A percentile compares a stretch with the other conserved stretches of the same genome.
phyloP scores from a whole-genome alignment of 2,797 vertebrate species.

The Microcaecilia unicolor region DNA sequence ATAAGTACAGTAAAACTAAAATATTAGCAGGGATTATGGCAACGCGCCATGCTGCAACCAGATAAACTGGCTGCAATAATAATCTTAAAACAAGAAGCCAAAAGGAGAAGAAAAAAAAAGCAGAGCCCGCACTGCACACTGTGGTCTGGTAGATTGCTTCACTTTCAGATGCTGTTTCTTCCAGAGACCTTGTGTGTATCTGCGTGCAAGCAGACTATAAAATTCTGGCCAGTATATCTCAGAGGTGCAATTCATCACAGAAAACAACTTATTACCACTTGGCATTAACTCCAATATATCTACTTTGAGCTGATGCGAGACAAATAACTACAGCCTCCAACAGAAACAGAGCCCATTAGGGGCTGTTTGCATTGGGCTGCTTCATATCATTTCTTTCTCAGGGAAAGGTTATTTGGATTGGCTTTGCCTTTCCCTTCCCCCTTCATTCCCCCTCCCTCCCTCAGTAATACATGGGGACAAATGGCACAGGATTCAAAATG shows the following conservation, averaged over 20 bases:
- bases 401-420: background rate
- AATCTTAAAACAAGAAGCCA: too few relatives aligned
- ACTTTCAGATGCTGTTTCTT: background rate
- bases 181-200: accelerated
- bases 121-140: accelerated
- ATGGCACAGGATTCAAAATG: background rate
- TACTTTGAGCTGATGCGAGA: background rate
- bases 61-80: background rate
- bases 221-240: background rate
- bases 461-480: accelerated
- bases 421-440: background rate
- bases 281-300: background rate
- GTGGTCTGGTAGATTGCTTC: background rate
- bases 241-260: constrained; percentile 1
- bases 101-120: background rate
- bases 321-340: background rate
- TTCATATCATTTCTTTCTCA: background rate
- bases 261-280: background rate
- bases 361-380: constrained; percentile 5
- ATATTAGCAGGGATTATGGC: accelerated
- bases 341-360: background rate
- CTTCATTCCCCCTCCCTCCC: background rate
- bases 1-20: background rate
- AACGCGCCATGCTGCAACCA: too few relatives aligned
- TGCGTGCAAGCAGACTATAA: background rate